Conservation (phyloP, 2,888 invertebrate species). For the Octonoba sinensis region DNA sequence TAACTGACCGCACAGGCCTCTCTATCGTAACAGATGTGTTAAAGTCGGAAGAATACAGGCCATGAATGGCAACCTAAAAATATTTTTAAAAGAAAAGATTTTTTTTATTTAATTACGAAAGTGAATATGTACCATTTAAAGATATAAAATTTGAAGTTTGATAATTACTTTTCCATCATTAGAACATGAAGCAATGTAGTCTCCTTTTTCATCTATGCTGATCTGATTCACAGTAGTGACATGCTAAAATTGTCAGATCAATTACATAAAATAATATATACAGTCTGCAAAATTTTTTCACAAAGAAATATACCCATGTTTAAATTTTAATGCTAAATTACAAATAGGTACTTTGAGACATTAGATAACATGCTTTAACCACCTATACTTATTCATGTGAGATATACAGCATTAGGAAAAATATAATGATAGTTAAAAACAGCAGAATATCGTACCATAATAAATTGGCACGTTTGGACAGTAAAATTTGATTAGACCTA, state of each 20-base stretch:
- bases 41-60: conserved; percentile 86
- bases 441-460: too few species aligned
- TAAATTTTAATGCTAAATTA: too few species aligned
- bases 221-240: conserved; percentile 94
- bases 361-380: too few species aligned
- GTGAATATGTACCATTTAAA: neutral
- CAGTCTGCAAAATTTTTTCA: neutral
- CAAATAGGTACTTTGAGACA: too few species aligned
- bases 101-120: neutral
- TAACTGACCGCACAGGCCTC: conserved; percentile 86
- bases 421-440: too few species aligned
- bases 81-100: conserved; percentile 16
- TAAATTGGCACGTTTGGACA: too few species aligned
- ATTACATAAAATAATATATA: neutral
- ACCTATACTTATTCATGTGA: neutral
- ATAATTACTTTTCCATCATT: conserved; percentile 83
- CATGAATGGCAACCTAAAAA: conserved; percentile 81
- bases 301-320: neutral
- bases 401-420: neutral
- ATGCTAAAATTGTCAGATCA: conserved; percentile 74
- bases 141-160: too few species aligned
- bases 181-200: conserved; percentile 85
- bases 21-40: conserved; percentile 84
- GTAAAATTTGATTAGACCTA: too few species aligned
- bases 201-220: conserved; percentile 87